A percentile compares a stretch with the other conserved stretches of the same genome.
phyloP scores from a whole-genome alignment of 92 coral and sea anemone species.

The Siderastrea siderea region DNA sequence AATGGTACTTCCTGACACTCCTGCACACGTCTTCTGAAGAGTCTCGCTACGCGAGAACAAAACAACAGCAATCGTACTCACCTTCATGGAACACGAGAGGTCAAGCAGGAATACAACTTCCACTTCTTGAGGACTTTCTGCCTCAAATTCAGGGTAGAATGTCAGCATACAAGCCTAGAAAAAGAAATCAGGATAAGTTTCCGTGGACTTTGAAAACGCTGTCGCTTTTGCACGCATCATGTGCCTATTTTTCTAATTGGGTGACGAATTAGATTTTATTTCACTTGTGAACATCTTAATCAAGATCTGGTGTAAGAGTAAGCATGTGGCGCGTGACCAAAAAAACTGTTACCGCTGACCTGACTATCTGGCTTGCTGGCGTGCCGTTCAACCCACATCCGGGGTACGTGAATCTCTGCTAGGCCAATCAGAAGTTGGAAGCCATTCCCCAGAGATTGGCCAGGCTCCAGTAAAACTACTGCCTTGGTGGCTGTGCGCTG shows the following conservation, averaged over 20 bases:
- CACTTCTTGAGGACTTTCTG: conserved; percentile 73
- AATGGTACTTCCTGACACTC: too few relatives aligned
- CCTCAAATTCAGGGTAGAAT: conserved; percentile 97
- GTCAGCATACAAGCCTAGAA: conserved; percentile 95
- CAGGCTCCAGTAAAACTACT: conserved; percentile 83
- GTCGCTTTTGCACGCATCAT: too few relatives aligned
- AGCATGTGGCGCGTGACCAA: background rate
- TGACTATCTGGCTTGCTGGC: conserved; percentile 79
- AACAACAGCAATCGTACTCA: background rate
- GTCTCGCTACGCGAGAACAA: background rate
- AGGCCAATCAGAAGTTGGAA: conserved; percentile 89
- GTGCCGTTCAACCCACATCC: conserved; percentile 98
- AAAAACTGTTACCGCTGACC: conserved; percentile 47
- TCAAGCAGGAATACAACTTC: conserved; percentile 89
- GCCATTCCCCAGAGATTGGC: conserved; percentile 78
- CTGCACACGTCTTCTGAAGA: too few relatives aligned
- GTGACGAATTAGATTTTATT: too few relatives aligned
- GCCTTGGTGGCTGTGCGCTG: conserved; percentile 98
- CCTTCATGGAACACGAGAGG: conserved; percentile 97
- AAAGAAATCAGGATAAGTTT: too few relatives aligned
- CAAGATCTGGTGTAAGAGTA: too few relatives aligned
- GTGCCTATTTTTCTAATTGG: too few relatives aligned
- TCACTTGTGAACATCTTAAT: too few relatives aligned
- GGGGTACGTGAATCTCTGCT: conserved; percentile 98
- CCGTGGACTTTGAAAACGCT: too few relatives aligned